Conservation (phyloP, 2,113 vertebrate species). For the Zosterops lateralis region DNA sequence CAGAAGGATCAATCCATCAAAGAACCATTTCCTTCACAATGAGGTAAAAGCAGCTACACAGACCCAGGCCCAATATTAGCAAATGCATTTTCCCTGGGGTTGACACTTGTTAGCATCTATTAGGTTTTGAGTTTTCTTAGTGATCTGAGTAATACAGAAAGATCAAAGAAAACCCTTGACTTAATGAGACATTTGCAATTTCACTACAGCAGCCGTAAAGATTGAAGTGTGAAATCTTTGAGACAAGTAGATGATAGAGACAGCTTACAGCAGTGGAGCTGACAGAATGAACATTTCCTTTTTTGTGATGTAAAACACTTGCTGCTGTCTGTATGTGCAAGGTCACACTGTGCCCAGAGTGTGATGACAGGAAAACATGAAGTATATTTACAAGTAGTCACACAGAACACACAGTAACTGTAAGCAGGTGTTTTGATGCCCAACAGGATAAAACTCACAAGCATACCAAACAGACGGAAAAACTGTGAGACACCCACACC, state of each 20-base stretch:
- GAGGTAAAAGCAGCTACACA: neutral
- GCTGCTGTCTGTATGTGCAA: neutral
- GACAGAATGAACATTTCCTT: neutral
- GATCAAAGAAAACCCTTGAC: slow-evolving; percentile 25
- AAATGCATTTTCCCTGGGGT: neutral
- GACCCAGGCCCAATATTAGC: neutral
- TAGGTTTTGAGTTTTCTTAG: slow-evolving; percentile 16
- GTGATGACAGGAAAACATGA: neutral
- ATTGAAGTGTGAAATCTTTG: slow-evolving; percentile 14
- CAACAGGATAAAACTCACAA: neutral
- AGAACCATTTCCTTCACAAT: neutral
- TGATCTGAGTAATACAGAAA: slow-evolving; percentile 12
- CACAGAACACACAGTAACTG: neutral
- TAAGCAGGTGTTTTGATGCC: neutral
- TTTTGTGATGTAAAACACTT: neutral
- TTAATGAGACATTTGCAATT: slow-evolving; percentile 48
- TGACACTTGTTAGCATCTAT: slow-evolving; percentile 6
- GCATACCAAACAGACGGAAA: neutral
- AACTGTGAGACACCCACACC: neutral
- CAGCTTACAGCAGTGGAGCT: neutral
- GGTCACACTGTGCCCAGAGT: neutral
- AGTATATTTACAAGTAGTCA: neutral
- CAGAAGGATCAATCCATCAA: neutral
- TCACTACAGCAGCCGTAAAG: neutral
- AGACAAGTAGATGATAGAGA: neutral